Evolutionary conservation across 2,113 vertebrate species (phyloP), one percentile per base, ranked within the genome.

Genomic region (Chaetodon trifascialis): DNA sequence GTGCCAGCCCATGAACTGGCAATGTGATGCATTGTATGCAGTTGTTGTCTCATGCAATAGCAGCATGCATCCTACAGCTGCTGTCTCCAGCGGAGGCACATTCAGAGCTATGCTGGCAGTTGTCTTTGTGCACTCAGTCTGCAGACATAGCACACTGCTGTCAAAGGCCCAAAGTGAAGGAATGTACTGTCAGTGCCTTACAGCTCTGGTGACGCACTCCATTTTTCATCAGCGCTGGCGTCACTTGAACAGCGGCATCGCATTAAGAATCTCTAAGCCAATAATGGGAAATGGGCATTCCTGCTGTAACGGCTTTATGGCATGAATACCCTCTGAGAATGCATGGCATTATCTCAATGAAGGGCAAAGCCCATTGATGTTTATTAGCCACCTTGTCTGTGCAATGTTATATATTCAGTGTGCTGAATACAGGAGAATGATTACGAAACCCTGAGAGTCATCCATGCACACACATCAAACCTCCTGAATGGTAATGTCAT

Each of bases 121-220:
- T 65, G 76, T 84, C 72, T 84, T 79, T 82, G 81, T 63, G 60
- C 49, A 12, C 71, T 79, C 30, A 25, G 81, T 82, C 68, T 86
- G 89, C 88, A 88, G 67, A 86, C 60, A 46, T 8, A 58, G 80
- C 79, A 77, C 80, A 55, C 67, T 36, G 80, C 67, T 79, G 82
- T 84, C 76, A 84, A 40, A 83, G 46, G 72, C 84, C 79, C 55
- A 80, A 62, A 89, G 85, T 74, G 55, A 46, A 88, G 85, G 82
- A 92, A 86, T 87, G 87, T 88, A 81, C 76, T n/a, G 84, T 86
- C 90, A 86, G 62, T 54, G 85, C 44, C 82, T 86, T 49, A 73
- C 86, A 85, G 89, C 84, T 75, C 69, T 25, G 68, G 88, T 93
- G 94, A 94, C 93, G 90, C 89, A 93, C 86, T 86, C 62, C 6